Conservation (phyloP, 1,140 invertebrate species). For the Agraylea sexmaculata region DNA sequence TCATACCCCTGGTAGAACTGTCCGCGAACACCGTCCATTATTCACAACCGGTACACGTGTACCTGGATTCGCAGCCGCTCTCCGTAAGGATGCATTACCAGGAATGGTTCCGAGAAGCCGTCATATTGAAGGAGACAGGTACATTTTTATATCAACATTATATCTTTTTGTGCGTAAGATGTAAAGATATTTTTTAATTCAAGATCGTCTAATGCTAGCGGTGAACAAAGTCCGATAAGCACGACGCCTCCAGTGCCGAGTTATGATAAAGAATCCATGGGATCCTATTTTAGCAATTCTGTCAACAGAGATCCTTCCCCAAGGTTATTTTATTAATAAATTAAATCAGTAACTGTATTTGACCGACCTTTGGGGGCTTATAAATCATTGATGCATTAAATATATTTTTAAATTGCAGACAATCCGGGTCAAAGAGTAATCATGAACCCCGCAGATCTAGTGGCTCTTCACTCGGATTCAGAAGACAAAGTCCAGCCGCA, state of each 20-base stretch:
- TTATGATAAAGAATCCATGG: slow-evolving; percentile 18
- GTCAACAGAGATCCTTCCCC: slow-evolving; percentile 20
- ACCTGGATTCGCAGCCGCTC: slow-evolving; percentile 56
- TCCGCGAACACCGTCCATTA: slow-evolving; percentile 39
- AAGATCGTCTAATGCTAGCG: slow-evolving; percentile 27
- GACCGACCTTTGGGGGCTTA: no score
- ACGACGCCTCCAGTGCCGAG: slow-evolving; percentile 18
- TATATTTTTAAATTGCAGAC: no score
- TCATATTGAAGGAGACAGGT: slow-evolving; percentile 17
- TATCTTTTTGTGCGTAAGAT: slow-evolving; percentile 24
- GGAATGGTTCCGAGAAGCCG: slow-evolving; percentile 25
- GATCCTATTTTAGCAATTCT: slow-evolving; percentile 22
- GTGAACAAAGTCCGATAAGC: slow-evolving; percentile 22
- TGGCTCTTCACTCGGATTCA: slow-evolving; percentile 4
- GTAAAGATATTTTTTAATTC: slow-evolving; percentile 28
- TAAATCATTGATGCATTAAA: background rate
- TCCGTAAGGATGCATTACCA: slow-evolving; percentile 39
- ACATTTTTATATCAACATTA: slow-evolving; percentile 1
- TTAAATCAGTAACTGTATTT: no score
- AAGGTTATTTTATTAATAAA: no score
- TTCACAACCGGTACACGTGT: slow-evolving; percentile 48
- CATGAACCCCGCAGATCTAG: slow-evolving; percentile 14
- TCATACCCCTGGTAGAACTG: slow-evolving; percentile 25
- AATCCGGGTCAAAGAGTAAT: no score
- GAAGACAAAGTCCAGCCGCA: slow-evolving; percentile 23